Evolutionary conservation across 2,113 vertebrate species (phyloP).

Genomic region (Struthio camelus): DNA sequence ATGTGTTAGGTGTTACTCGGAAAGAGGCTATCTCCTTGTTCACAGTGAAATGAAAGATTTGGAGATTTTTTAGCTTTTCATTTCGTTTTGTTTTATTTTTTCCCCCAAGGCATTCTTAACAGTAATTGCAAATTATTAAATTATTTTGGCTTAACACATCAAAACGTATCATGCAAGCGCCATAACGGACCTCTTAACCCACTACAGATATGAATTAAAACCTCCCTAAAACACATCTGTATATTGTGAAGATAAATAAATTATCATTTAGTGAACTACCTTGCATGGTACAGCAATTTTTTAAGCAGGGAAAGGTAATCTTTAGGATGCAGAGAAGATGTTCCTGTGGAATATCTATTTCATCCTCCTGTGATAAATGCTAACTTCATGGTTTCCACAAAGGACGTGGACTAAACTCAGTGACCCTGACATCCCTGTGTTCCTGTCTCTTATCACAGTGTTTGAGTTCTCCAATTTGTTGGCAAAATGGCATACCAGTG

Average conservation of each 20-base stretch:
- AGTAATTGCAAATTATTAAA: background rate
- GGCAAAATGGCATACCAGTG: background rate
- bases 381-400: background rate
- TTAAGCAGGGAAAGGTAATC: background rate
- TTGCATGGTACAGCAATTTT: background rate
- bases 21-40: background rate
- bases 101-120: background rate
- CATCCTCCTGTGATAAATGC: background rate
- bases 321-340: background rate
- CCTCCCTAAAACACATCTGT: background rate
- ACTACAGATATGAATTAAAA: background rate
- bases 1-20: background rate
- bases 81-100: too few relatives aligned
- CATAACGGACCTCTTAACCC: background rate
- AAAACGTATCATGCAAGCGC: background rate
- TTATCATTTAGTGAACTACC: accelerated
- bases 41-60: background rate
- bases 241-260: background rate
- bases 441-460: background rate
- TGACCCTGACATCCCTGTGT: accelerated
- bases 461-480: background rate
- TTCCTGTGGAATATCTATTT: background rate
- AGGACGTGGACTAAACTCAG: background rate
- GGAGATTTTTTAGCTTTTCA: accelerated
- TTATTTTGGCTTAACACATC: background rate